Conservation (phyloP, 30 jellyfish, hydroid and myxozoan species). For the Pseudorhiza aurosa region DNA sequence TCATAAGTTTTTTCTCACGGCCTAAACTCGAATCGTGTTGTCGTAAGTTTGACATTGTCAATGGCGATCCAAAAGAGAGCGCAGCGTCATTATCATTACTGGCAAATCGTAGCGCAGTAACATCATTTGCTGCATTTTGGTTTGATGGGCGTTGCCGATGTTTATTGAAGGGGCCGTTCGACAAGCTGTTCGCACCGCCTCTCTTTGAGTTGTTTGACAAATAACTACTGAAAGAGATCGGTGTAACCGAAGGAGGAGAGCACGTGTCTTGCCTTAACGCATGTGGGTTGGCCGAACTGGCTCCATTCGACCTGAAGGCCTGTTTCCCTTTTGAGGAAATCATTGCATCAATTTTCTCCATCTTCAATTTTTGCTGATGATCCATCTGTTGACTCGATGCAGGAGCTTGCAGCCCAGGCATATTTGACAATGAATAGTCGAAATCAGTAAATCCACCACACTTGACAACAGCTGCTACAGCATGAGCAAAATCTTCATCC, state of each 20-base stretch:
- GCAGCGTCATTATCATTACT: constrained; percentile 70
- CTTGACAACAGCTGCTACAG: constrained; percentile 99
- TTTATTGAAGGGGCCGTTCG: constrained; percentile 67
- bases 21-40: constrained; percentile 96
- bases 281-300: constrained; percentile 66
- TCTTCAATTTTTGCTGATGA: constrained; percentile 57
- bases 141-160: constrained; percentile 62
- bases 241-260: constrained; percentile 77
- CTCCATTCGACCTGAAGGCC: constrained; percentile 40
- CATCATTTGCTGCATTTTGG: constrained; percentile 33
- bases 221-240: constrained; percentile 93
- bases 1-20: constrained; percentile 73
- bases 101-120: constrained; percentile 65
- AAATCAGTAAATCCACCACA: constrained; percentile 98
- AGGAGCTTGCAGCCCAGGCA: constrained; percentile 84
- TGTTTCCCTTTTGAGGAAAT: constrained; percentile 82
- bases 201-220: constrained; percentile 77
- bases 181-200: constrained; percentile 75
- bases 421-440: constrained; percentile 90
- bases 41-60: constrained; percentile 91
- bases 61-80: constrained; percentile 70
- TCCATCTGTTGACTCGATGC: constrained; percentile 69
- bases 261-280: constrained; percentile 70
- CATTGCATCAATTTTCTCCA: constrained; percentile 96
- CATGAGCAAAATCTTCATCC: constrained; percentile 98